Evolutionary conservation across 2,888 invertebrate genomes (phyloP), one percentile per base, ranked within the genome.

Genomic region (Torymus aiolomorphi): DNA sequence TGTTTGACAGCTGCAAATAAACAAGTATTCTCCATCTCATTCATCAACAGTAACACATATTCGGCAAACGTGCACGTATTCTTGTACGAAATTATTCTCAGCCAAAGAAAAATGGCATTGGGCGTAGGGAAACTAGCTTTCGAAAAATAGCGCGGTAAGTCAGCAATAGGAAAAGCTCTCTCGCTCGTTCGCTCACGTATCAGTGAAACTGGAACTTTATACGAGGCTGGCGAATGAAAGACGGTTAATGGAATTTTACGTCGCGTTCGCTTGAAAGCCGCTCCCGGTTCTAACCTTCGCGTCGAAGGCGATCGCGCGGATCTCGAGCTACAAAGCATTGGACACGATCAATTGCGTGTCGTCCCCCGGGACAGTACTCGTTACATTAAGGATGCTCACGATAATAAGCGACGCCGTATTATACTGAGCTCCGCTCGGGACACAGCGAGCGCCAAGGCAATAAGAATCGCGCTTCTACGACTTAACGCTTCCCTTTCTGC

Each of bases 351-450:
- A 80, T 67, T 70, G 80, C 62, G 69, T 54, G 59, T 18, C 56
- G 42, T 42, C 74, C 61, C 54, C 14, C 1, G 20, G 67, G 56
- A 78, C 51, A 59, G 16, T n/a, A 49, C 76, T 80, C 80, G 76
- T 80, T 76, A 70, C 73, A 69, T 73, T 73, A 70, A 70, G 65
- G 63, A 49, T 10, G 24, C 31, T 63, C 42, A 62, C 51, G 72
- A 80, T 72, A 80, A 80, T 80, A 72, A 75, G 75, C 66, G 16
- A 78, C 42, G 14, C 20, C 63, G n/a, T 65, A 78, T 69, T 73
- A 73, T 59, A 62, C 18, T 20, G 56, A 42, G 42, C 42, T 10
- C 42, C 8, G 8, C 42, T 42, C 42, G 42, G 42, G 42, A 42
- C 1, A 5, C 8, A 8, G 42, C 42, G 42, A 42, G 20, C 16